Conservation (phyloP, 1,140 invertebrate genomes). For the Drosophila chauvacae region DNA sequence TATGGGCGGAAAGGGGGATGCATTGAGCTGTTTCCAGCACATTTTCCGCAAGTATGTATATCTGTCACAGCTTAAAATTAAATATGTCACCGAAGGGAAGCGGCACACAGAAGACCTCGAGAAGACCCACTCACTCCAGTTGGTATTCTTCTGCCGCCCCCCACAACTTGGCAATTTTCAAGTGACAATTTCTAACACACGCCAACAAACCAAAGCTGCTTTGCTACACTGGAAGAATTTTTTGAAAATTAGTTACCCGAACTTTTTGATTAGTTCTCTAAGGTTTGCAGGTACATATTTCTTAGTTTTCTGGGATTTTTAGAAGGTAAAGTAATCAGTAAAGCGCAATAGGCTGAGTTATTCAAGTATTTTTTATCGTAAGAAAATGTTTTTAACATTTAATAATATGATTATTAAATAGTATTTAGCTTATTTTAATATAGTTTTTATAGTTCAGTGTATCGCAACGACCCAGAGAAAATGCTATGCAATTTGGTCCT, state of each 20-base stretch:
- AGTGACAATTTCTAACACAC: constrained; percentile 71
- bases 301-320: neutral
- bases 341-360: neutral
- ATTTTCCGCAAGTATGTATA: constrained; percentile 33
- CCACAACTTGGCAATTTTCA: constrained; percentile 65
- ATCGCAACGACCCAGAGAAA: constrained; percentile 18
- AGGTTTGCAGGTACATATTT: neutral
- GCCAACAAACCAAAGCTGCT: constrained; percentile 45
- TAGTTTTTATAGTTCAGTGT: neutral
- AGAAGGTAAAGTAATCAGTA: too few relatives aligned
- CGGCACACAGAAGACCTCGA: neutral
- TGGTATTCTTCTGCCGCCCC: constrained; percentile 29
- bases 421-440: neutral
- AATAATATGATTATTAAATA: neutral
- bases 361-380: neutral
- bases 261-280: neutral
- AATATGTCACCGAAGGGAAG: constrained; percentile 34
- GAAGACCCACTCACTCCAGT: neutral
- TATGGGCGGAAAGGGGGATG: neutral
- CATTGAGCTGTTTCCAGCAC: constrained; percentile 24
- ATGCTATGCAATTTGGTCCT: constrained; percentile 55
- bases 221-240: constrained; percentile 8
- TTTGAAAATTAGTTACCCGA: too few relatives aligned
- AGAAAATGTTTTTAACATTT: neutral
- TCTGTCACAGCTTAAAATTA: constrained; percentile 50